Evolutionary conservation across 2,113 vertebrate genomes (phyloP).

Genomic region (Nymphicus hollandicus): DNA sequence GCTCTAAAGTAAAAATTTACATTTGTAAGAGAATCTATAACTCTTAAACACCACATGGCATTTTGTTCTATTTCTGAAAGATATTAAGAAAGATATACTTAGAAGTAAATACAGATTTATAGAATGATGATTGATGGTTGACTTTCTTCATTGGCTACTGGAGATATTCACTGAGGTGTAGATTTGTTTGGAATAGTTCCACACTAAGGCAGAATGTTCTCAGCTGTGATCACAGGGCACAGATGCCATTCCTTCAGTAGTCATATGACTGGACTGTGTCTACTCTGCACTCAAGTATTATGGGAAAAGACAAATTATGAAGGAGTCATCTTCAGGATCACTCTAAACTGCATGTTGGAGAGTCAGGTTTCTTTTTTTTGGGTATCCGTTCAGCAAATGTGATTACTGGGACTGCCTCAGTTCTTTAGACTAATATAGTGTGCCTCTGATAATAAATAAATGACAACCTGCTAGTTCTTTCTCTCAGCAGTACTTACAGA

Average conservation of each 20-base stretch:
- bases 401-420: neutral
- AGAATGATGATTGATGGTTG: neutral
- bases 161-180: neutral
- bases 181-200: neutral
- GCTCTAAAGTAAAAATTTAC: neutral
- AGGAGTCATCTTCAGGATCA: neutral
- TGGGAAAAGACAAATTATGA: neutral
- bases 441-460: neutral
- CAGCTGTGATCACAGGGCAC: neutral
- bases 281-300: neutral
- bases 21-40: neutral
- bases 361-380: neutral
- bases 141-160: neutral
- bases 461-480: neutral
- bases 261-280: neutral
- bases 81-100: neutral
- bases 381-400: neutral
- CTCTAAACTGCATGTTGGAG: neutral
- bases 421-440: neutral
- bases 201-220: neutral
- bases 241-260: neutral
- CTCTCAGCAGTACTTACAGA: neutral
- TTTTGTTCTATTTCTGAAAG: neutral
- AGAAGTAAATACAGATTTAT: neutral
- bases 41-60: neutral